phyloP scores from a whole-genome alignment of 2,888 invertebrate genomes.

The Pherbina coryleti region DNA sequence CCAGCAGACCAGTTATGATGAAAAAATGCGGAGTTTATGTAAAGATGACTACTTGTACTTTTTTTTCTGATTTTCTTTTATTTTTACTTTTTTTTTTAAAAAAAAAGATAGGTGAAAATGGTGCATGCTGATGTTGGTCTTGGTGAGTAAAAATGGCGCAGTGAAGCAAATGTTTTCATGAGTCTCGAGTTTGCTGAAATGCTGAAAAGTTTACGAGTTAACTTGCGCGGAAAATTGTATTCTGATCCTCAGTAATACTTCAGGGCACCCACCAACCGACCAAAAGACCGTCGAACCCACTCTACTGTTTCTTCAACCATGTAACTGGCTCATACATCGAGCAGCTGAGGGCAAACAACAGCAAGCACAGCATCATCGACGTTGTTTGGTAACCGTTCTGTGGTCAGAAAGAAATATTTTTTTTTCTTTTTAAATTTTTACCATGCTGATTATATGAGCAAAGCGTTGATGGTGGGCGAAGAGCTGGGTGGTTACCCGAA shows the following conservation, averaged over 20 bases:
- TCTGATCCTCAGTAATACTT: constrained; percentile 52
- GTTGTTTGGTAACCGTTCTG: background rate
- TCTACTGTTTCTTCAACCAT: background rate
- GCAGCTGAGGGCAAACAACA: background rate
- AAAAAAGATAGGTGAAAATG: background rate
- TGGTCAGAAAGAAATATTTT: constrained; percentile 20
- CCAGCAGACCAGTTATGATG: background rate
- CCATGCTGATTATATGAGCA: background rate
- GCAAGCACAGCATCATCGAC: constrained; percentile 2
- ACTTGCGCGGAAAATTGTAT: constrained; percentile 68
- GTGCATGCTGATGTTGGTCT: background rate
- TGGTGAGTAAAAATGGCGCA: background rate
- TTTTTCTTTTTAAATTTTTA: background rate
- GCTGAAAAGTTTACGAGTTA: constrained; percentile 56
- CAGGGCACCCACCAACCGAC: background rate
- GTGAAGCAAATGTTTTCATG: background rate
- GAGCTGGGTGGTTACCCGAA: background rate
- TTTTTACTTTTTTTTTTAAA: too few species aligned
- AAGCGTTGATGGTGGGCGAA: background rate
- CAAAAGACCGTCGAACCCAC: background rate
- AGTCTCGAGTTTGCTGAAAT: background rate
- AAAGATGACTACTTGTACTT: too few species aligned
- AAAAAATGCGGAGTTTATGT: background rate
- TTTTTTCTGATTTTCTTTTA: too few species aligned
- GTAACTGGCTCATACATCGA: background rate